Base-by-base conservation (phyloP, 2,888 invertebrate genomes). In the Xiphydria camelus region DNA sequence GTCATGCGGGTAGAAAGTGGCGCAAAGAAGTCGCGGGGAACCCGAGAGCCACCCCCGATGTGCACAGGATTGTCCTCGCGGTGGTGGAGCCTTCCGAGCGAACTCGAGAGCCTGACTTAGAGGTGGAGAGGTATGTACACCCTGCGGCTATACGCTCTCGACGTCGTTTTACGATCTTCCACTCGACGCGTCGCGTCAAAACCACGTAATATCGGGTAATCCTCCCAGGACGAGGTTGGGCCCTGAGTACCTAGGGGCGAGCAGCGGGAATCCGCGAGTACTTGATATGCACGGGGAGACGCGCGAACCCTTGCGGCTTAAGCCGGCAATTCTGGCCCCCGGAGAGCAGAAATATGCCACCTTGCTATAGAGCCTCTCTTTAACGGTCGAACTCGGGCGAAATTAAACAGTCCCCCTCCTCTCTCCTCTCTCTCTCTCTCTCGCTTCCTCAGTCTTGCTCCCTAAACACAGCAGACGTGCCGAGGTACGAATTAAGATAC, bases 281-380 rank as follows among this genome's bases (percentile, higher is more conserved):
- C 61, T 70, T 70, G 66, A 68, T 70, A 70, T 68, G 69, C 70
- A 57, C 33, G 56, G 54, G 57, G 57, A 61, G 55, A 62, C 55
- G 56, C 25, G 19, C 29, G 25, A 20, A 35, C 32, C 53, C 55
- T 52, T 55, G 56, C 59, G 59, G 57, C 65, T 66, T 70, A 68
- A 70, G 66, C 64, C 55, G 54, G 64, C 66, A 67, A 66, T 70
- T 68, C 61, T 61, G 46, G 45, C 51, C 47, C 34, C 55, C 57
- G 46, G 54, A 53, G 49, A 55, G 56, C 53, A 61, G 61, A 67
- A 70, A 68, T 70, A 68, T 70, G 64, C 64, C 58, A 56, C 59
- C 61, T 51, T 53, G 54, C 51, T 61, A 59, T 57, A 52, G 60
- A 59, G 57, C 61, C 55, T 51, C 59, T 62, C 61, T 64, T 68